A percentile compares a stretch with the other conserved stretches of the same genome.
Evolutionary conservation across 2,113 vertebrate genomes (phyloP).

Genomic region (Entomyzon cyanotis): DNA sequence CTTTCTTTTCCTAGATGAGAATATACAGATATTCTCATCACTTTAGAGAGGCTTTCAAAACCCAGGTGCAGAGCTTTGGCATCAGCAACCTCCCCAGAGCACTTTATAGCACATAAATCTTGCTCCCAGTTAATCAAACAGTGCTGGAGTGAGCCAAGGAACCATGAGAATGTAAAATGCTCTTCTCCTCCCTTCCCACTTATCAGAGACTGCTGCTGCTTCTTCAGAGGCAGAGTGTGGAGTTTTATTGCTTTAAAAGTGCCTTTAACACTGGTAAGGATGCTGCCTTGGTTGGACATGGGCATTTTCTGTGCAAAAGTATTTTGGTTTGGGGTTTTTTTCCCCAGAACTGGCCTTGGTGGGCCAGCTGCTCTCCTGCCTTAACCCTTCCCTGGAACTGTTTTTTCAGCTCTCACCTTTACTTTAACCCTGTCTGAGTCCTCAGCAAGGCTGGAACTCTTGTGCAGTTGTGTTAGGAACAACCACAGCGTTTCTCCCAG

Average conservation of each 20-base stretch:
- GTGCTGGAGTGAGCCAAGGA: background rate
- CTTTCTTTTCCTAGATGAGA: slow-evolving; percentile 26
- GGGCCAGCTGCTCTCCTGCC: background rate
- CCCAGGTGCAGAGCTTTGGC: slow-evolving; percentile 64
- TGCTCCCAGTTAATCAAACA: slow-evolving; percentile 46
- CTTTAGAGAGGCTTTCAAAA: slow-evolving; percentile 49
- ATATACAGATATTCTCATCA: slow-evolving; percentile 27
- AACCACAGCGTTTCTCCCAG: background rate
- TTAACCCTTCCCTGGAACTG: background rate
- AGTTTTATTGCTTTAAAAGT: background rate
- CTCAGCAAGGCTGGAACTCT: background rate
- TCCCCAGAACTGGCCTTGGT: background rate
- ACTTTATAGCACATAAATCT: slow-evolving; percentile 54
- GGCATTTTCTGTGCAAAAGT: background rate
- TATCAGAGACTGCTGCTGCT: background rate
- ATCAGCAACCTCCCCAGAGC: slow-evolving; percentile 45
- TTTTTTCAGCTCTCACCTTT: background rate
- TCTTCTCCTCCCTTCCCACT: background rate
- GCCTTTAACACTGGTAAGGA: background rate
- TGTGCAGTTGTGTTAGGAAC: background rate
- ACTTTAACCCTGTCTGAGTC: background rate
- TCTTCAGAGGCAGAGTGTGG: slow-evolving; percentile 13
- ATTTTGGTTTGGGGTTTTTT: background rate
- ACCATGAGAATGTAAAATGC: slow-evolving; percentile 11
- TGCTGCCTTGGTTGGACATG: background rate